Evolutionary conservation across 1,140 invertebrate genomes (phyloP).

Genomic region (Epicauta chinensis): DNA sequence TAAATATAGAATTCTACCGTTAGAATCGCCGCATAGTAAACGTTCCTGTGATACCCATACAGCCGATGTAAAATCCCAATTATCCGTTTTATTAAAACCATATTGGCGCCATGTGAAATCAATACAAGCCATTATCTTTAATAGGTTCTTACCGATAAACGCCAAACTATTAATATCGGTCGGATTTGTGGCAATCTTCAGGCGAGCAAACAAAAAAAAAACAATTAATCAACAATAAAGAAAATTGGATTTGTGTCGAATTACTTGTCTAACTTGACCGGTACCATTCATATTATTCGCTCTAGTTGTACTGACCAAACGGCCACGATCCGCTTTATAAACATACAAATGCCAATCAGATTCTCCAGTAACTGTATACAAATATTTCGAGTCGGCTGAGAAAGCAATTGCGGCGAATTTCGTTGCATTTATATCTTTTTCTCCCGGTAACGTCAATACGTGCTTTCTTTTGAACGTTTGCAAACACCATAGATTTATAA

Average conservation of each 20-base stretch:
- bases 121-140: constrained; percentile 71
- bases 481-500: constrained; percentile 54
- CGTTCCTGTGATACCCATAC: constrained; percentile 68
- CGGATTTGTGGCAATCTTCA: constrained; percentile 67
- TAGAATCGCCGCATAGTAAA: constrained; percentile 67
- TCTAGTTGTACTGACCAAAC: constrained; percentile 68
- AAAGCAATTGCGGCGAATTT: constrained; percentile 70
- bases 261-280: constrained; percentile 43
- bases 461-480: constrained; percentile 55
- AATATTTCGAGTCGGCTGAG: constrained; percentile 68
- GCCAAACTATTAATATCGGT: constrained; percentile 67
- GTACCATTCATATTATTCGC: constrained; percentile 58
- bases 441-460: constrained; percentile 51
- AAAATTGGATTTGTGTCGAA: not conserved
- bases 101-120: constrained; percentile 76
- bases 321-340: constrained; percentile 80
- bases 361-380: constrained; percentile 70
- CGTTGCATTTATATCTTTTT: constrained; percentile 32
- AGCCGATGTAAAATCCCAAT: constrained; percentile 60
- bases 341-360: constrained; percentile 75
- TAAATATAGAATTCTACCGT: constrained; percentile 65
- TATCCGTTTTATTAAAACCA: constrained; percentile 75
- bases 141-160: constrained; percentile 63
- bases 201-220: constrained; percentile 8
- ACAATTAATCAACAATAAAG: too few species aligned